Evolutionary conservation across 2,113 vertebrate species (phyloP).

Genomic region (Rhodinocichla rosea): DNA sequence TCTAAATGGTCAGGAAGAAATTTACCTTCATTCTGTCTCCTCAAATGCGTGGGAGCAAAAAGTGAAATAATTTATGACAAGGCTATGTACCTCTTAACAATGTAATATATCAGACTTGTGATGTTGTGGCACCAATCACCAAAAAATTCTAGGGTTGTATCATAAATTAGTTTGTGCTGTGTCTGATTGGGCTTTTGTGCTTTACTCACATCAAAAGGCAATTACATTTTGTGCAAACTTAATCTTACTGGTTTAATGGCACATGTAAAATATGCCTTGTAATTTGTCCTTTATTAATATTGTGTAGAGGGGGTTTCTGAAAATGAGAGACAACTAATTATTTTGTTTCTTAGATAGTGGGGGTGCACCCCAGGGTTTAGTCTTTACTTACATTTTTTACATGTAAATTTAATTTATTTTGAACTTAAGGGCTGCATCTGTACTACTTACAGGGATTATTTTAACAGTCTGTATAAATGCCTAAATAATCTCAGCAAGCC

Average conservation of each 20-base stretch:
- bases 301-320: not conserved
- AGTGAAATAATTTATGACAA: constrained; percentile 27
- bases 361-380: not conserved
- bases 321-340: not conserved
- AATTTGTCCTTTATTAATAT: constrained; percentile 63
- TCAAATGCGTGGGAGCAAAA: not conserved
- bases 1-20: constrained; percentile 3
- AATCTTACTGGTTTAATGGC: constrained; percentile 59
- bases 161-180: constrained; percentile 45
- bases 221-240: constrained; percentile 65
- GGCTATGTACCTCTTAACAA: constrained; percentile 8
- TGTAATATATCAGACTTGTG: constrained; percentile 34
- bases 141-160: not conserved
- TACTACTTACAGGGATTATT: not conserved
- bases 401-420: not conserved
- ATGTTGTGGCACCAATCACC: constrained; percentile 50
- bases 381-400: not conserved
- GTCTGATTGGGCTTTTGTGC: constrained; percentile 40
- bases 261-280: constrained; percentile 56
- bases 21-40: not conserved
- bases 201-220: constrained; percentile 61
- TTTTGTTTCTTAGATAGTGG: constrained; percentile 17
- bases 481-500: not conserved
- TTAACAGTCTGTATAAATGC: not conserved
- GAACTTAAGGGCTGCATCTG: not conserved